Evolutionary conservation across 2,888 invertebrate genomes (phyloP).

Genomic region (Nephrotoma guestfalica): DNA sequence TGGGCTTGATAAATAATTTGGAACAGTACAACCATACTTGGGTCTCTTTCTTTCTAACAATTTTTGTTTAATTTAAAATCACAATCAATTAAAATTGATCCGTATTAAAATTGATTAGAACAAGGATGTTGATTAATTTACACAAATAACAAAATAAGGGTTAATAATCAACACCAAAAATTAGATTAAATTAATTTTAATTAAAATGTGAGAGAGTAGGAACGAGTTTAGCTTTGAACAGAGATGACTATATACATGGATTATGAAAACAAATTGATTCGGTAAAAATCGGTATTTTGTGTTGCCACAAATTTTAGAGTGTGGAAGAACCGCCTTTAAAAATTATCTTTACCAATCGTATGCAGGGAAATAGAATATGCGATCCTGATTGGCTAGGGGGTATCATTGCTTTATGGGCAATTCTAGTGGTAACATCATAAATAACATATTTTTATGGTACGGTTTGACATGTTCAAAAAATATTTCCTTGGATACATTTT

Average conservation of each 20-base stretch:
- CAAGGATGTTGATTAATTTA: background rate
- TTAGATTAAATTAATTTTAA: background rate
- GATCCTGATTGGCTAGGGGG: background rate
- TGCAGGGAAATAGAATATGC: background rate
- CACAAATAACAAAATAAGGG: background rate
- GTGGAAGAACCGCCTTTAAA: background rate
- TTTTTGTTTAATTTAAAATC: background rate
- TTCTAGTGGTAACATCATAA: background rate
- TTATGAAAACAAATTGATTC: background rate
- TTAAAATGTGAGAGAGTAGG: background rate
- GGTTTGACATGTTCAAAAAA: background rate
- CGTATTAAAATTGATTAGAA: background rate
- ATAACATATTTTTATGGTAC: background rate
- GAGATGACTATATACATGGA: background rate
- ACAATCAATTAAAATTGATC: background rate
- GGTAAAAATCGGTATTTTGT: background rate
- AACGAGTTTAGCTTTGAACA: background rate
- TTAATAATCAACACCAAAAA: background rate
- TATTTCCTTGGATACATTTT: background rate
- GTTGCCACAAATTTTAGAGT: background rate
- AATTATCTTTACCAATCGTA: background rate
- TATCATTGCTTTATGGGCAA: background rate
- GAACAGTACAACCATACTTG: background rate
- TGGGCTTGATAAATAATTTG: background rate
- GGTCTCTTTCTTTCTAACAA: background rate